Evolutionary conservation across 2,797 vertebrate genomes (phyloP), one percentile per base, ranked within the genome.

Genomic region (Pangasius mekongensis): DNA sequence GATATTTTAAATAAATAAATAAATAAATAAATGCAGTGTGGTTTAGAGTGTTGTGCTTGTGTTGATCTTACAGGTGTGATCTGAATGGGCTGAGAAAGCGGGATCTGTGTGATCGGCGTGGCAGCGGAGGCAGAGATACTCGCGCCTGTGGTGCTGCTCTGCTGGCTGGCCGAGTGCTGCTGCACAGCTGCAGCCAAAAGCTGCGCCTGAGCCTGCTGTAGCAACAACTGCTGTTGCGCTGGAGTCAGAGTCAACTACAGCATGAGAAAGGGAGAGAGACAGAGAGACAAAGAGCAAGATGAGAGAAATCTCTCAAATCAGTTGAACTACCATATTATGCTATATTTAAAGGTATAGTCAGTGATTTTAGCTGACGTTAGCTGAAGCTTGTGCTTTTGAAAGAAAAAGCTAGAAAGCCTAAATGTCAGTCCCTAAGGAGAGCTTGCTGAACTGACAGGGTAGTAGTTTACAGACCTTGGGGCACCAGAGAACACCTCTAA

Each of bases 171-270:
- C 3, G 99, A 98, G 91, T 99, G 98, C 95, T 98, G 97, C 92
- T 98, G 97, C 92, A 99, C 97, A 77, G 98, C 99, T 56, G 97
- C 97, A 8, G 98, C 99, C 95, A 99, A 97, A 92, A 99, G 96
- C 96, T 99, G 98, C 62, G 97, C 97, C 94, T 99, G 99, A 66
- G 99, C 99, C 96, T 99, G 99, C 94, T 99, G 99, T 90, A 99
- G 93, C 89, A 99, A 94, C 93, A 99, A 89, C 96, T 99, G 98
- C 94, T 99, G 98, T 95, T 99, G 98, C 49, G 97, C 97, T 83
- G 98, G 98, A 93, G 97, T 99, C 96, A 99, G 94, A 83, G 98
- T 98, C 93, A 99, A 96, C 98, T 99, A 88, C 18, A 71, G 69
- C 6, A 82, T 33, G 27, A 27, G 24, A 82, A 2, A 56, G 16